Percentiles rank a stretch among this genome's conserved stretches.
Conservation (phyloP, 2,888 invertebrate species). For the Calameuta filiformis region DNA sequence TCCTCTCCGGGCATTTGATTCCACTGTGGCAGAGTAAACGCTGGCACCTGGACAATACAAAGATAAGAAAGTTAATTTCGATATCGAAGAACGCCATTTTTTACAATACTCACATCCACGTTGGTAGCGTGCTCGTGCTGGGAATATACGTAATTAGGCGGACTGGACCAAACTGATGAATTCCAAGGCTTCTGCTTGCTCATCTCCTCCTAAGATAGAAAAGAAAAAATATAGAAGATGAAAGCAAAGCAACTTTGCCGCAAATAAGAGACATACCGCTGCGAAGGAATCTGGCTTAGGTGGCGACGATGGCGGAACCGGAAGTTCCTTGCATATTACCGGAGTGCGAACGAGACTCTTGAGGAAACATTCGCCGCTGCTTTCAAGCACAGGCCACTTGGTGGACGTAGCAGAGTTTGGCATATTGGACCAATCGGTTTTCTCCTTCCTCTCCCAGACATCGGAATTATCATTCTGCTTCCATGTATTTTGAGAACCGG, state of each 20-base stretch:
- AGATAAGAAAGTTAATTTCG: conserved; percentile 10
- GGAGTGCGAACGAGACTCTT: conserved; percentile 49
- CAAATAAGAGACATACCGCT: conserved; percentile 19
- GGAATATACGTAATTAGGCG: conserved; percentile 50
- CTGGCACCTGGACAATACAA: conserved; percentile 46
- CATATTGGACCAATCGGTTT: conserved; percentile 47
- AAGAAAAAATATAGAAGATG: neutral
- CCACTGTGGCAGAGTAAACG: conserved; percentile 53
- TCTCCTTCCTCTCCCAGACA: conserved; percentile 41
- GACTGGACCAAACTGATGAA: conserved; percentile 59
- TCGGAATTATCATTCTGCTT: conserved; percentile 30
- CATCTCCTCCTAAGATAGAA: conserved; percentile 27
- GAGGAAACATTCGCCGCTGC: conserved; percentile 44
- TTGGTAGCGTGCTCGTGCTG: conserved; percentile 46
- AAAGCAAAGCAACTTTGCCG: neutral
- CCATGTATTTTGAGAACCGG: conserved; percentile 38
- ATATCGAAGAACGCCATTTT: neutral
- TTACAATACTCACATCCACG: conserved; percentile 43
- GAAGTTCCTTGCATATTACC: conserved; percentile 32
- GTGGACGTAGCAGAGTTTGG: conserved; percentile 33
- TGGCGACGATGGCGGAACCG: conserved; percentile 46
- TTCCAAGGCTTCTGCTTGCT: conserved; percentile 46
- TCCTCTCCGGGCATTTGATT: conserved; percentile 45
- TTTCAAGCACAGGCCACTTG: conserved; percentile 50
- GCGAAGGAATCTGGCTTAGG: conserved; percentile 65